phyloP scores from a whole-genome alignment of 2,113 vertebrate genomes.

The Sminthopsis crassicaudata region DNA sequence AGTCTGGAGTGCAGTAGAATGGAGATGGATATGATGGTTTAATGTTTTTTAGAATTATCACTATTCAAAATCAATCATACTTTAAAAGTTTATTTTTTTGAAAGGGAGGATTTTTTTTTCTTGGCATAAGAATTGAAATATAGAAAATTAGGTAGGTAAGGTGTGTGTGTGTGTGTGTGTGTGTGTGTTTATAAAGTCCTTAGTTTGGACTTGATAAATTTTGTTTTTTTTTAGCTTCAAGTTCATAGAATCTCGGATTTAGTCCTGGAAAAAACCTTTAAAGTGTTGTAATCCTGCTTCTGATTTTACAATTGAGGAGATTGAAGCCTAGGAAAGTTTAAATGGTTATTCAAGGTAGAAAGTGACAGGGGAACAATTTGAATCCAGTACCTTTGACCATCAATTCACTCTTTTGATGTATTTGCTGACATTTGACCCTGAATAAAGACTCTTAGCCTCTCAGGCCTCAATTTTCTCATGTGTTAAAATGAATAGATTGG shows the following conservation, averaged over 20 bases:
- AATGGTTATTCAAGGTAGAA: neutral
- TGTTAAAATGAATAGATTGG: neutral
- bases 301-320: neutral
- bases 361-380: neutral
- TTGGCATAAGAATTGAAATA: slow-evolving; percentile 11
- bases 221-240: neutral
- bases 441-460: neutral
- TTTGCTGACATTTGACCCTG: neutral
- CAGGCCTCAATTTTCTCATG: neutral
- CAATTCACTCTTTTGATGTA: neutral
- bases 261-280: neutral
- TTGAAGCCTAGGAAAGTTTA: neutral
- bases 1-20: slow-evolving; percentile 8
- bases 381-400: neutral
- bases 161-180: neutral
- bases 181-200: neutral
- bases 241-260: neutral
- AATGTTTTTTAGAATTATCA: neutral
- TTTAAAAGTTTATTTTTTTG: neutral
- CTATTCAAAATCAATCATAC: neutral
- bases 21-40: neutral
- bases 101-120: slow-evolving; percentile 15
- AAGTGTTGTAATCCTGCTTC: neutral
- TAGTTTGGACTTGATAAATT: neutral
- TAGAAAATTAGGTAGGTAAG: neutral